Percentiles rank a stretch among this genome's conserved stretches.
Conservation (phyloP, 2,797 vertebrate species). For the Harpagifer antarcticus region DNA sequence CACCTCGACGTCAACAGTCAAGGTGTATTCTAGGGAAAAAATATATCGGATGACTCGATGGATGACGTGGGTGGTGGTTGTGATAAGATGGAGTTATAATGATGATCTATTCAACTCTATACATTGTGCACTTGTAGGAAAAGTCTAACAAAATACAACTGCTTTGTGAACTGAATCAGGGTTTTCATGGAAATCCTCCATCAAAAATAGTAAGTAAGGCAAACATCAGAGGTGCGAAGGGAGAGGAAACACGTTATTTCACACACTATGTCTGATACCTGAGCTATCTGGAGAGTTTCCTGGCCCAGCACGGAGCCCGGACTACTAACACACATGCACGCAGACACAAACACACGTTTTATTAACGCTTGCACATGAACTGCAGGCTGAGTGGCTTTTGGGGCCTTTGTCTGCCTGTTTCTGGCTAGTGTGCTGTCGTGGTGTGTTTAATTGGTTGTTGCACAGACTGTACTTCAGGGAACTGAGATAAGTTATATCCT, state of each 20-base stretch:
- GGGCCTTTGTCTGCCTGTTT: conserved; percentile 68
- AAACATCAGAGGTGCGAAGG: conserved; percentile 84
- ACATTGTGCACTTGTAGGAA: conserved; percentile 85
- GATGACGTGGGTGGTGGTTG: conserved; percentile 61
- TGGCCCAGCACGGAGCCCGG: conserved; percentile 71
- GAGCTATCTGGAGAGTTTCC: conserved; percentile 84
- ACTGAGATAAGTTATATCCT: conserved; percentile 77
- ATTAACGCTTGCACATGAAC: conserved; percentile 54
- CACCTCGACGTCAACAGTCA: conserved; percentile 55
- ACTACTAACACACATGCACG: conserved; percentile 35
- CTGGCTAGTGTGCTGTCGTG: conserved; percentile 67
- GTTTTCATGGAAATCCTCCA: conserved; percentile 78
- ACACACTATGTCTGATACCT: conserved; percentile 83
- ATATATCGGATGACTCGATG: conserved; percentile 8
- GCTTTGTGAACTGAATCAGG: conserved; percentile 84
- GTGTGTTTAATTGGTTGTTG: conserved; percentile 79
- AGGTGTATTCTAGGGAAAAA: conserved; percentile 25
- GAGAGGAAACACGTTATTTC: conserved; percentile 78
- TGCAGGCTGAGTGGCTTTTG: conserved; percentile 58
- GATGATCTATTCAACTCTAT: conserved; percentile 76
- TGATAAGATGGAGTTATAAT: conserved; percentile 51
- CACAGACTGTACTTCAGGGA: conserved; percentile 70
- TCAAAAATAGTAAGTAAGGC: conserved; percentile 87
- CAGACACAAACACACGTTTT: conserved; percentile 31
- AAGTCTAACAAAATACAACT: conserved; percentile 84